Evolutionary conservation across 2,113 vertebrate genomes (phyloP).

Genomic region (Vidua macroura): DNA sequence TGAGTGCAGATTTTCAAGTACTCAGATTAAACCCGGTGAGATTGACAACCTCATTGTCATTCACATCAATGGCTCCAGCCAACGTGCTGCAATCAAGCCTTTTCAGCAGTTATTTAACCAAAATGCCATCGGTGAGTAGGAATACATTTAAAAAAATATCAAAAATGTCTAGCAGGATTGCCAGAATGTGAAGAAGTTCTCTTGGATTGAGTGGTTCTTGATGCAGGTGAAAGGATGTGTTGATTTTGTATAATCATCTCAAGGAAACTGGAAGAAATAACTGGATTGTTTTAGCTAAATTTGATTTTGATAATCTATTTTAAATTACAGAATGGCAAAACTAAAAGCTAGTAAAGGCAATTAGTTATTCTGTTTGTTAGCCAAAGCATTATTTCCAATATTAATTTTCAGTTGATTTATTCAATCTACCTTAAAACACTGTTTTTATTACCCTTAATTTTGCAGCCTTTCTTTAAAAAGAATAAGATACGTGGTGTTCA

Average conservation of each 20-base stretch:
- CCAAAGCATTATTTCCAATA: neutral
- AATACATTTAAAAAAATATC: neutral
- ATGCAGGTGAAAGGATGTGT: neutral
- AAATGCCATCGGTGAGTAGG: constrained; percentile 68
- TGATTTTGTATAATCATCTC: neutral
- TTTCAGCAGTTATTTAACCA: constrained; percentile 61
- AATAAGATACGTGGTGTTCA: neutral
- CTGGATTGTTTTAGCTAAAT: neutral
- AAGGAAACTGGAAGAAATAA: neutral
- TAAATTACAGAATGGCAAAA: neutral
- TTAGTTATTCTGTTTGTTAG: neutral
- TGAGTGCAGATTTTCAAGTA: constrained; percentile 49
- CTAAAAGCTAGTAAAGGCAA: neutral
- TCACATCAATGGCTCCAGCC: constrained; percentile 70
- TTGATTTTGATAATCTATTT: neutral
- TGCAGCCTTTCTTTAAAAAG: neutral
- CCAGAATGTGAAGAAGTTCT: neutral
- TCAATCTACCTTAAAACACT: neutral
- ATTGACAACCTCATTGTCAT: constrained; percentile 1
- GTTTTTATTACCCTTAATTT: neutral
- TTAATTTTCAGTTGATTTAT: neutral
- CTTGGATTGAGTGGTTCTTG: neutral
- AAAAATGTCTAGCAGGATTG: neutral
- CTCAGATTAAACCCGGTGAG: constrained; percentile 9
- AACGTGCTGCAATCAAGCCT: constrained; percentile 44